Evolutionary conservation across 2,888 invertebrate genomes (phyloP), one percentile per base, ranked within the genome.

Genomic region (Drosophila tripunctata): DNA sequence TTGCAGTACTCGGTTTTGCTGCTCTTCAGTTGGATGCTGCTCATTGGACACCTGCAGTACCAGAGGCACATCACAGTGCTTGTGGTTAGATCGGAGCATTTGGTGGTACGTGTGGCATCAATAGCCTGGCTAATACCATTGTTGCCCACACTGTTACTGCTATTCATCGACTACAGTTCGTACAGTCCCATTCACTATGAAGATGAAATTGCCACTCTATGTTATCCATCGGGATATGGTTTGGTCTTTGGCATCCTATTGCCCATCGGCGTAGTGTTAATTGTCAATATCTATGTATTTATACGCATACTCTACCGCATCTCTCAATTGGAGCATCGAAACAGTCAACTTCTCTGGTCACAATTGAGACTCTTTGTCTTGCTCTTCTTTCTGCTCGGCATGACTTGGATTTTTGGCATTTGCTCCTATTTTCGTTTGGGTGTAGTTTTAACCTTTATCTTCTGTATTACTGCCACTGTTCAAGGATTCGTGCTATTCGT

Each of bases 1-100:
- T 33, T 70, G 10, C 69, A 70, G 33, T 70, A 70, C n/a, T 19
- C 55, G 8, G 69, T 65, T 8, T 41, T 70, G 19, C 10, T 65
- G 33, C 40, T 70, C 6, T 69, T 69, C 65, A 50, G 36, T 31
- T 69, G 69, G 69, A 69, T 55, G 69, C 50, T 70, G 36, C n/a
- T 70, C 41, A 45, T 69, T 10, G 71, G 69, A 6, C 33, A 43
- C 6, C 41, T 41, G 17, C 69, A 69, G n/a, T 70, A 55, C 4
- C 69, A 22, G 8, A 24, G 21, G 0, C 22, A 50, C 7, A 35
- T 69, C 5, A 30, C 6, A 2, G 40, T 69, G 4, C 1, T 48
- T 2, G n/a, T 19, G 12, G 24, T 6, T 6, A 14, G 38, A 4
- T 5, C 57, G 3, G 10, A 41, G 1, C 33, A 43, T 6, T 1